Percentiles rank a stretch among this genome's conserved stretches.
phyloP scores from a whole-genome alignment of 2,797 vertebrate species.

The Coreius guichenoti region DNA sequence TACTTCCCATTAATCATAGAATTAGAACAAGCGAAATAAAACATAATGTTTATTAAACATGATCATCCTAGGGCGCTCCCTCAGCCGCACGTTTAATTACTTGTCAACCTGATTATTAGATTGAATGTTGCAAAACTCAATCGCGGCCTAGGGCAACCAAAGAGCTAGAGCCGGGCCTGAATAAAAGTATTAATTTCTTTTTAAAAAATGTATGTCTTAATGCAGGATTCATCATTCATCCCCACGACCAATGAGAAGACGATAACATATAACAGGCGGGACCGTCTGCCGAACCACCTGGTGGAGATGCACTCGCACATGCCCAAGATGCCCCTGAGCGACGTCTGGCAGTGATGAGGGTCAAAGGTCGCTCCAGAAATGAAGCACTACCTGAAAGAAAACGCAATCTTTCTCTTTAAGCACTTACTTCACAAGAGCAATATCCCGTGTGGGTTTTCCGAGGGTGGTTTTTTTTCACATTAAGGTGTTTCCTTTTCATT shows the following conservation, averaged over 20 bases:
- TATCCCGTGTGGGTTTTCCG: background rate
- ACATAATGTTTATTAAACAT: too few species aligned
- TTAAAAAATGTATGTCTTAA: constrained; percentile 6
- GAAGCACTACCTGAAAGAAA: constrained; percentile 49
- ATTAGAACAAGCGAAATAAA: too few species aligned
- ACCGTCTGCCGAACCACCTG: constrained; percentile 76
- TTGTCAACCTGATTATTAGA: too few species aligned
- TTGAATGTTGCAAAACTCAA: too few species aligned
- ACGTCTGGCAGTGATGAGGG: constrained; percentile 75
- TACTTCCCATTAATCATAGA: too few species aligned
- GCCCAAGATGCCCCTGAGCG: constrained; percentile 85
- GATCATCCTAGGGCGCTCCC: too few species aligned
- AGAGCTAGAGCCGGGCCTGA: too few species aligned
- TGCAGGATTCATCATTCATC: constrained; percentile 87
- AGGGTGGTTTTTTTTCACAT: background rate
- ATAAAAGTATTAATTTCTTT: too few species aligned
- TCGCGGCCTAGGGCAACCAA: too few species aligned
- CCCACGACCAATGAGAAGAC: constrained; percentile 91
- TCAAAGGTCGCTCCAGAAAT: background rate
- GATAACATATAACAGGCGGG: constrained; percentile 91
- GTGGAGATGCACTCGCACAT: constrained; percentile 90
- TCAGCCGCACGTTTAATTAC: too few species aligned
- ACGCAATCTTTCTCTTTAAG: constrained; percentile 13
- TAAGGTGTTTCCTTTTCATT: background rate
- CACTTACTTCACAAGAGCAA: constrained; percentile 4